Percentiles rank a stretch among this genome's conserved stretches.
These are phyloP conservation scores for Anagrus nilaparvatae DNA, from an alignment of 1,140 invertebrate species.

Conservation along the genomic window DNA sequence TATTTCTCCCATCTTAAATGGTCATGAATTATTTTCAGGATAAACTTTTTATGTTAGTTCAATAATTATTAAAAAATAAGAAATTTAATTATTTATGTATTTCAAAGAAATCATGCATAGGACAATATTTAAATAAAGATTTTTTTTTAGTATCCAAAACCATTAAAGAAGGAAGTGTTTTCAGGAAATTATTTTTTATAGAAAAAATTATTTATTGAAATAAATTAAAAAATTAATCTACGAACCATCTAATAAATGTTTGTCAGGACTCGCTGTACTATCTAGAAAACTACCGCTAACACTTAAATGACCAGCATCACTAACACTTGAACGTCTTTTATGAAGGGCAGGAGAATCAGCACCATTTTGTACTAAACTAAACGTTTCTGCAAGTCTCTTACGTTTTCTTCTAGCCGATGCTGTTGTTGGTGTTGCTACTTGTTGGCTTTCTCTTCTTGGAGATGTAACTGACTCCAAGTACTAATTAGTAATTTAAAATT, in stretches of 20 bases:
- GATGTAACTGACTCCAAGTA: constrained; percentile 48
- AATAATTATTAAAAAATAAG: no score
- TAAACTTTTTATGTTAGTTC: constrained; percentile 3
- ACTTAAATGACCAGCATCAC: constrained; percentile 71
- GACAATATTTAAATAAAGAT: no score
- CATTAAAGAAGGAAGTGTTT: no score
- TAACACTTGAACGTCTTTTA: constrained; percentile 72
- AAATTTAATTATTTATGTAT: no score
- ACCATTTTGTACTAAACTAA: constrained; percentile 43
- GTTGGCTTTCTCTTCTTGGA: constrained; percentile 40
- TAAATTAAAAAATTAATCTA: constrained; percentile 22
- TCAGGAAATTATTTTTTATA: no score
- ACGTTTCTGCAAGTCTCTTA: constrained; percentile 55
- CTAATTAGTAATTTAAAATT: constrained; percentile 28
- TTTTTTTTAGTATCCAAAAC: no score
- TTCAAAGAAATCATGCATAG: no score
- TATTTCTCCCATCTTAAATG: constrained; percentile 31
- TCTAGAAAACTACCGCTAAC: constrained; percentile 80
- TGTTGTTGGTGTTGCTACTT: constrained; percentile 39
- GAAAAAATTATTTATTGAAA: no score
- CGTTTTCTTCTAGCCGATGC: constrained; percentile 54
- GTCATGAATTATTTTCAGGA: constrained; percentile 11
- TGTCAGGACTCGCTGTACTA: constrained; percentile 67
- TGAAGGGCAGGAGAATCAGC: constrained; percentile 47
- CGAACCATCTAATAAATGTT: constrained; percentile 52